Percentiles rank a stretch among this genome's conserved stretches.
phyloP scores from a whole-genome alignment of 2,113 vertebrate species.

The Galbula dea region DNA sequence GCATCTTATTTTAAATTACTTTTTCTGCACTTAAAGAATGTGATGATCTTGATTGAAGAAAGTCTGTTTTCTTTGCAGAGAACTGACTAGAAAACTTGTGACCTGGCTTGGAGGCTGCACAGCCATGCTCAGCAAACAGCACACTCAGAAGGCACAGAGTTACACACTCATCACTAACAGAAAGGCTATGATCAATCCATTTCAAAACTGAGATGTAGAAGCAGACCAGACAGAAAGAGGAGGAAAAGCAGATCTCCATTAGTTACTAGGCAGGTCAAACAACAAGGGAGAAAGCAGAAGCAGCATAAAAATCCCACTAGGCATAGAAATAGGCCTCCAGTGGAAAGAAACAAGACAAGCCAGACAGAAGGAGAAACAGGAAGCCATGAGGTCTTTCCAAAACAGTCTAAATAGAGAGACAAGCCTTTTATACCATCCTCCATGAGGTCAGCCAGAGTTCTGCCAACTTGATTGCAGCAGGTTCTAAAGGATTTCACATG shows the following conservation, averaged over 20 bases:
- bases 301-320: not conserved
- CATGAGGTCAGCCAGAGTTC: slow-evolving; percentile 59
- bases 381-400: slow-evolving; percentile 50
- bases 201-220: not conserved
- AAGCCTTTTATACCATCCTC: slow-evolving; percentile 47
- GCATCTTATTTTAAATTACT: too few relatives aligned
- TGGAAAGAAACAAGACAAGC: slow-evolving; percentile 24
- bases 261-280: not conserved
- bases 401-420: slow-evolving; percentile 50
- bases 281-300: not conserved
- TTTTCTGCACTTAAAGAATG: too few relatives aligned
- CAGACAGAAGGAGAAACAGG: slow-evolving; percentile 43
- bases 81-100: not conserved
- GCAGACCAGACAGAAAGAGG: not conserved
- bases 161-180: not conserved
- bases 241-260: not conserved
- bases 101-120: not conserved
- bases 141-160: not conserved
- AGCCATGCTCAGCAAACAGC: not conserved
- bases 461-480: slow-evolving; percentile 17
- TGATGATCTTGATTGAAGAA: not conserved
- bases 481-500: slow-evolving; percentile 31
- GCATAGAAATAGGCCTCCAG: not conserved
- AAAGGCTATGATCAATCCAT: not conserved
- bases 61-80: not conserved